Percentiles rank a stretch among this genome's conserved stretches.
Evolutionary conservation across 2,113 vertebrate genomes (phyloP).

Genomic region (Platanista minor): DNA sequence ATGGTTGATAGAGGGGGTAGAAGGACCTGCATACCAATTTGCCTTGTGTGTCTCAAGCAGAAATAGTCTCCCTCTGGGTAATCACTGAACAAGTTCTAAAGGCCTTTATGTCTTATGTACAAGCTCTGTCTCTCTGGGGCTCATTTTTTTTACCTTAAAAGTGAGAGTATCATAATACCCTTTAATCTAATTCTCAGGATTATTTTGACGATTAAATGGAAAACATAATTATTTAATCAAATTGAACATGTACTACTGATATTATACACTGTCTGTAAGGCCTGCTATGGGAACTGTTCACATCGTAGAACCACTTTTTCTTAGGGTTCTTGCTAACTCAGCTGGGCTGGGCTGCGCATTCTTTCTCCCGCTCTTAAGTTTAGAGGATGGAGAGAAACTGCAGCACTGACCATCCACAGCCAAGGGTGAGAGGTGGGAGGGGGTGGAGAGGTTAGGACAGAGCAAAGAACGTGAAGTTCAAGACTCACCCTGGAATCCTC

Average conservation of each 20-base stretch:
- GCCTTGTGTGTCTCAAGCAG: not conserved
- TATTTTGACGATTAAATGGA: conserved; percentile 14
- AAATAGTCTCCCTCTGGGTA: conserved; percentile 22
- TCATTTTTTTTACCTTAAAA: conserved; percentile 15
- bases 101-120: not conserved
- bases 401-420: not conserved
- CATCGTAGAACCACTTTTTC: not conserved
- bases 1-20: not conserved
- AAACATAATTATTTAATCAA: not conserved
- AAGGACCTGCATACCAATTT: conserved; percentile 16
- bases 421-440: not conserved
- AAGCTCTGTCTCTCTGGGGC: not conserved
- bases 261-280: not conserved
- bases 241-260: not conserved
- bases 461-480: not conserved
- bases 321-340: no score
- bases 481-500: not conserved
- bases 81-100: not conserved
- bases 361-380: not conserved
- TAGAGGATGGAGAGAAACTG: not conserved
- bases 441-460: not conserved
- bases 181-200: not conserved
- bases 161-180: not conserved
- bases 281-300: not conserved
- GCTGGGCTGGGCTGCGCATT: not conserved